Percentiles rank a stretch among this genome's conserved stretches.
These are phyloP conservation scores for Urocolius indicus DNA, from an alignment of 2,113 vertebrate species.

Conservation along the genomic window DNA sequence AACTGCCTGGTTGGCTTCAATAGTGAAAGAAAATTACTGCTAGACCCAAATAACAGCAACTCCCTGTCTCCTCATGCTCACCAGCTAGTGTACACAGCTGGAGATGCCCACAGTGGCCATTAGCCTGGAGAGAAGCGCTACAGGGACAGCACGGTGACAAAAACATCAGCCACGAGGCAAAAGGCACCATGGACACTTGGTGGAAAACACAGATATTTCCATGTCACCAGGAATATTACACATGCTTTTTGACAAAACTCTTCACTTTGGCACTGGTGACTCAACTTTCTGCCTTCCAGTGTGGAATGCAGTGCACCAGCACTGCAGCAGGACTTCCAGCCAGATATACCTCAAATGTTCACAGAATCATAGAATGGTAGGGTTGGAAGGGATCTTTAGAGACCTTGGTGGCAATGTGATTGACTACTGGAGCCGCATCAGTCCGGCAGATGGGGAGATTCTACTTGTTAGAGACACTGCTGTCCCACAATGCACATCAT, in stretches of 20 bases:
- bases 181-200: rapidly evolving
- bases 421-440: too few species aligned
- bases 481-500: too few species aligned
- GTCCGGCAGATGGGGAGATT: too few species aligned
- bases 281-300: neutral
- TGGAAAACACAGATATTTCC: neutral
- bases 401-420: too few species aligned
- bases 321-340: neutral
- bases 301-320: rapidly evolving
- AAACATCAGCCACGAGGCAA: neutral
- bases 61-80: neutral
- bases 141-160: rapidly evolving
- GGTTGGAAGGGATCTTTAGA: too few species aligned
- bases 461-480: too few species aligned
- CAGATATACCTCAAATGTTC: too few species aligned
- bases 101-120: neutral
- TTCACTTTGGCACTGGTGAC: neutral
- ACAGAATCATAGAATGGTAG: too few species aligned
- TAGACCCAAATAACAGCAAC: neutral
- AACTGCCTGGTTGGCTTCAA: neutral
- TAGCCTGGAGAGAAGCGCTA: neutral
- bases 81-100: rapidly evolving
- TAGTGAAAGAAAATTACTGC: neutral
- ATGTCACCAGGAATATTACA: rapidly evolving
- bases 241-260: neutral